A percentile compares a stretch with the other conserved stretches of the same genome.
Conservation (phyloP, 2,888 invertebrate genomes). For the Papilio elwesi region DNA sequence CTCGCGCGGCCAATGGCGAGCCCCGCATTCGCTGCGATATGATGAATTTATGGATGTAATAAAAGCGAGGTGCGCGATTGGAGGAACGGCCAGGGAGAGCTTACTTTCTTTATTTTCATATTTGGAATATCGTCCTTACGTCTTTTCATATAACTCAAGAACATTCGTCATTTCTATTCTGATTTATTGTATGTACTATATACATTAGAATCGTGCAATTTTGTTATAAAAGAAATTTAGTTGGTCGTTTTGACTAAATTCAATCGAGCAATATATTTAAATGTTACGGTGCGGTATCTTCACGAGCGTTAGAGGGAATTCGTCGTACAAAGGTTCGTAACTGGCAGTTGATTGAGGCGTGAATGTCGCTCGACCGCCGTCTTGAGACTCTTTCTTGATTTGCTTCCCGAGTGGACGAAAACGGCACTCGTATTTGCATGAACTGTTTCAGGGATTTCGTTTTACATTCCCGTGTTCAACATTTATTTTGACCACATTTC, state of each 20-base stretch:
- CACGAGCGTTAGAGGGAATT: conserved; percentile 62
- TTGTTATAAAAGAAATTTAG: neutral
- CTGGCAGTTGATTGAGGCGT: conserved; percentile 82
- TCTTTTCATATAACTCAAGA: conserved; percentile 58
- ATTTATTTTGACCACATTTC: conserved; percentile 35
- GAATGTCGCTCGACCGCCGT: conserved; percentile 76
- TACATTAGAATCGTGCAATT: neutral
- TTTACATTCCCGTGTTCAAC: conserved; percentile 55
- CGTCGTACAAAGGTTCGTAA: conserved; percentile 73
- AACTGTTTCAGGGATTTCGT: conserved; percentile 70
- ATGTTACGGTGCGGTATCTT: conserved; percentile 50
- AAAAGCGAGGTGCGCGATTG: conserved; percentile 88
- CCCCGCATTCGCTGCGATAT: conserved; percentile 84
- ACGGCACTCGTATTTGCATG: conserved; percentile 82
- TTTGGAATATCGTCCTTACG: conserved; percentile 78
- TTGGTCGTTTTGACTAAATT: conserved; percentile 13
- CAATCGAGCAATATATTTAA: conserved; percentile 32
- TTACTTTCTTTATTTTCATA: conserved; percentile 85
- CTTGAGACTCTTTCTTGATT: conserved; percentile 82
- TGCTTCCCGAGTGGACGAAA: conserved; percentile 79
- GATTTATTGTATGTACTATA: conserved; percentile 23
- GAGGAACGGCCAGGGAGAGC: conserved; percentile 83
- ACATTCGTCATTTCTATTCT: conserved; percentile 64
- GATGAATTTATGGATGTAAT: conserved; percentile 94
- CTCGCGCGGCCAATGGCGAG: conserved; percentile 84